Evolutionary conservation across 2,113 vertebrate species (phyloP), one percentile per base, ranked within the genome.

Genomic region (Hemicordylus capensis): DNA sequence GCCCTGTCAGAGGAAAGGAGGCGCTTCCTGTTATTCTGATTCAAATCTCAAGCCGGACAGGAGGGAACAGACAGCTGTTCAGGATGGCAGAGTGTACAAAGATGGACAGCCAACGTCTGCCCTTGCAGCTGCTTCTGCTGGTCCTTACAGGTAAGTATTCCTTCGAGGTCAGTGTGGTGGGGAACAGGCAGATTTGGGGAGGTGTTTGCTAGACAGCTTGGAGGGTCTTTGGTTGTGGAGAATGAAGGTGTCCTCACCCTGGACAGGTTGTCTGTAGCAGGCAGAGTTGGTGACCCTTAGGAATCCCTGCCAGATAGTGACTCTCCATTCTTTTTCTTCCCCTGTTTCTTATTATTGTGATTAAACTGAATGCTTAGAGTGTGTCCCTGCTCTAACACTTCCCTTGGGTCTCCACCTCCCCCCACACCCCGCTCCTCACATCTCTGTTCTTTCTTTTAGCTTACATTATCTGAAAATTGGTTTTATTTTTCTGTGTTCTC

Each of bases 1-100:
- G 92, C 92, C 86, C 93, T 90, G 94, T 91, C 91, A 93, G 93
- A 95, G 94, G 94, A 95, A 95, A 95, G 94, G 94, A 95, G 94
- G 93, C 85, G 94, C 93, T 95, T 95, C 94, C 94, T 95, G 94
- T 94, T 95, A 92, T 95, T 95, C 88, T 88, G 87, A 92, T 91
- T 93, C 92, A 92, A 92, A 94, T 92, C 72, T 90, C 93, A 89
- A 87, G 85, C 91, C 91, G 64, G 31, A 74, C 93, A 87, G 93
- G 93, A 94, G 92, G 93, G 93, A 93, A 89, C 66, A 63, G 76
- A 56, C 66, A 72, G 76, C 93, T 10, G 31, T 34, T 34, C 39
- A 0, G 54, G 9, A 86, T 51, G 83, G 88, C 0, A 42, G 88
- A 87, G 86, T 87, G 85, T 14, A 19, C 67, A 37, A 74, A 61